Evolutionary conservation across 2,113 vertebrate species (phyloP), one percentile per base, ranked within the genome.

Genomic region (Paramisgurnus dabryanus): DNA sequence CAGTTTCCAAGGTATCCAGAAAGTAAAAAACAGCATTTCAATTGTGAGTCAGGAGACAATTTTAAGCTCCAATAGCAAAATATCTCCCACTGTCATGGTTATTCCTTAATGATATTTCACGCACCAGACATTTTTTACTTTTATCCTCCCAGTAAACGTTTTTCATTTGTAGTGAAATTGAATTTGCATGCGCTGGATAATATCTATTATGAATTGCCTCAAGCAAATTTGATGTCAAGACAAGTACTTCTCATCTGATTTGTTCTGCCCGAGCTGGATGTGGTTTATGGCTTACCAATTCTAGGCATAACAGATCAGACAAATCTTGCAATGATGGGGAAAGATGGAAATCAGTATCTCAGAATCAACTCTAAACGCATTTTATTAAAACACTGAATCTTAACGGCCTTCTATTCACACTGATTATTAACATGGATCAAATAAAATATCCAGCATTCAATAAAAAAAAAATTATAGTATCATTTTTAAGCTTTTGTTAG

Each of bases 141-240:
- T 70, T 39, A 53, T 63, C 60, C 61, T 72, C 41, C 80, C 50
- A 57, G 75, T 82, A 53, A 83, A 80, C 73, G 43, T 50, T 66
- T 41, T 55, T 7, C 17, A 60, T 63, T 80, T 82, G 74, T 78
- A 71, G 53, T 60, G 39, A 81, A 79, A 63, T 86, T 87, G 68
- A 80, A 81, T 87, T 78, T 78, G 82, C 60, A 49, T 66, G 15
- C 85, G 53, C 22, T 82, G 87, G 88, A 87, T 43, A 0, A 10
- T n/a, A 39, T 82, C 78, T 71, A 86, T 85, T 84, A 80, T 85
- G 84, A 83, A 84, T 76, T 82, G 81, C 86, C 86, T 64, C 57
- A 17, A 82, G 89, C 74, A 53, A 18, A 82, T 67, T 39, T 41
- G 41, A 22, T 60, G 83, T 80, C 77, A 39, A 18, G 83, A 78